Evolutionary conservation across 2,888 invertebrate genomes (phyloP).

Genomic region (Trisateles emortualis): DNA sequence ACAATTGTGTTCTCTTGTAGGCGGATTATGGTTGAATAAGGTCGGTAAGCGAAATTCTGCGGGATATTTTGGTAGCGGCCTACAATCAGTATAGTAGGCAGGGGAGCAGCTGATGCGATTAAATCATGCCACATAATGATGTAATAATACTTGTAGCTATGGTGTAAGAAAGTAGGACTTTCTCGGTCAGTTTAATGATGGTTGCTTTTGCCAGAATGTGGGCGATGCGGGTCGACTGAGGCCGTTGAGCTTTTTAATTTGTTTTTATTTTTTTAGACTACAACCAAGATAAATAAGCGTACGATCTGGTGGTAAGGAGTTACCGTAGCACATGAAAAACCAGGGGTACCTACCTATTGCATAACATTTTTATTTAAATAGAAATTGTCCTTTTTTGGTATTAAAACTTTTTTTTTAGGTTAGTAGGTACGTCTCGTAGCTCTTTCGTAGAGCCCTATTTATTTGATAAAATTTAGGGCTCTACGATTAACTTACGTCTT

Average conservation of each 20-base stretch:
- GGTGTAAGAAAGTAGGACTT: slow-evolving; percentile 42
- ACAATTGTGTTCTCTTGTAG: slow-evolving; percentile 81
- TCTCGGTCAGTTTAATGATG: slow-evolving; percentile 39
- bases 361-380: too few species aligned
- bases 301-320: too few species aligned
- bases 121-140: slow-evolving; percentile 61
- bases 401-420: too few species aligned
- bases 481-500: too few species aligned
- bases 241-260: slow-evolving; percentile 26
- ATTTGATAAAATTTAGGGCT: too few species aligned
- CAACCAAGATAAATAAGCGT: not conserved
- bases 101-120: slow-evolving; percentile 71
- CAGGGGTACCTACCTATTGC: too few species aligned
- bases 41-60: slow-evolving; percentile 48
- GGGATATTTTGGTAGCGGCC: slow-evolving; percentile 69
- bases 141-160: too few species aligned
- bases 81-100: slow-evolving; percentile 42
- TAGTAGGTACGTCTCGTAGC: too few species aligned
- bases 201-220: slow-evolving; percentile 40
- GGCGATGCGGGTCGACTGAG: slow-evolving; percentile 36
- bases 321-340: too few species aligned
- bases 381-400: too few species aligned
- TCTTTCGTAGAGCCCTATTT: too few species aligned
- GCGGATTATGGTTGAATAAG: slow-evolving; percentile 62
- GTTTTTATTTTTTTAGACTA: slow-evolving; percentile 14